Conservation (phyloP, 2,113 vertebrate genomes). For the Muntiacus reevesi region DNA sequence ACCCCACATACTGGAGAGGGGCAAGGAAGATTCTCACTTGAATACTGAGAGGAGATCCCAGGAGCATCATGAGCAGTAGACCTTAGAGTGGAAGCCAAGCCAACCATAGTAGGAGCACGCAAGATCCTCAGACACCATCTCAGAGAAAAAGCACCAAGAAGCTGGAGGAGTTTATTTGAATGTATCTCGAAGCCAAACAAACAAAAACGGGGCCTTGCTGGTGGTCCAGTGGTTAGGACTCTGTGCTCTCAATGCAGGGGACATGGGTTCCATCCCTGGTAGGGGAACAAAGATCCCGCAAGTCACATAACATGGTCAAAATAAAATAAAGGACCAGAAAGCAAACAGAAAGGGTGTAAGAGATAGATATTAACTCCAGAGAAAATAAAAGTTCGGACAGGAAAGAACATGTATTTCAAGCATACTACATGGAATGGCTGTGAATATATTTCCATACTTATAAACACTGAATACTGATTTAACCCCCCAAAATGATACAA, state of each 20-base stretch:
- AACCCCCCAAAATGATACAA: neutral
- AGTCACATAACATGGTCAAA: neutral
- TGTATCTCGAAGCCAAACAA: neutral
- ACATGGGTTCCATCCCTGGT: neutral
- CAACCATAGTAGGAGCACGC: accelerated
- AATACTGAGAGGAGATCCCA: neutral
- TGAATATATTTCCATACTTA: slow-evolving; percentile 38
- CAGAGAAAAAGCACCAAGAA: neutral
- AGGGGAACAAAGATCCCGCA: neutral
- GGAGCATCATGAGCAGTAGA: neutral
- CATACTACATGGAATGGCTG: neutral
- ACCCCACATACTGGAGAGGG: neutral
- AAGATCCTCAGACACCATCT: neutral
- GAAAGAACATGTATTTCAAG: neutral
- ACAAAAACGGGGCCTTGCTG: neutral
- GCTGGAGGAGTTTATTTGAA: neutral
- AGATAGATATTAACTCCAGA: slow-evolving; percentile 29
- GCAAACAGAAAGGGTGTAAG: neutral
- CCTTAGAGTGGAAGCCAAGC: neutral
- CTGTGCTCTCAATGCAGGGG: neutral
- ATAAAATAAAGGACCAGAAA: neutral
- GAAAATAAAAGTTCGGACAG: neutral
- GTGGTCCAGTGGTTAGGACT: neutral
- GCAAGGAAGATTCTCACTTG: neutral
- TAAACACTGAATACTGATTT: neutral